Evolutionary conservation across 1,140 invertebrate genomes (phyloP).

Genomic region (Drosophila repletoides): DNA sequence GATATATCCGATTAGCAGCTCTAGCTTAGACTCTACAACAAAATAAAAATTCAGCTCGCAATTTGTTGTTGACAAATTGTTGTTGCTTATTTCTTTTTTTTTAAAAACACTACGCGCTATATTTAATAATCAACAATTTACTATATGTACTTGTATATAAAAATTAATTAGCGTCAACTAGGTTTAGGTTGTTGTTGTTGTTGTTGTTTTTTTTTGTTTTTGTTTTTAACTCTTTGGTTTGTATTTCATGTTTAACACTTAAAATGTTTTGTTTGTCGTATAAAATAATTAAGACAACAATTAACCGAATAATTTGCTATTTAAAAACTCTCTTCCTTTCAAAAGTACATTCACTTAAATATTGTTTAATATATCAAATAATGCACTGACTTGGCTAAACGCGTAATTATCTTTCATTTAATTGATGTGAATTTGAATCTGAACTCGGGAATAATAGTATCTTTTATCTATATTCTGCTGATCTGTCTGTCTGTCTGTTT

Average conservation of each 20-base stretch:
- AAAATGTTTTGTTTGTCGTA: slow-evolving; percentile 37
- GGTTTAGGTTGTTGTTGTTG: slow-evolving; percentile 27
- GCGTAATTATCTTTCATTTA: slow-evolving; percentile 24
- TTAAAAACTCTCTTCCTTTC: slow-evolving; percentile 66
- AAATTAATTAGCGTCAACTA: slow-evolving; percentile 73
- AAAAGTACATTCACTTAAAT: slow-evolving; percentile 31
- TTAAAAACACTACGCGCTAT: slow-evolving; percentile 74
- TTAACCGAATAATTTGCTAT: slow-evolving; percentile 75
- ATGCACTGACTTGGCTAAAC: slow-evolving; percentile 64
- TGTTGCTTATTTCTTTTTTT: slow-evolving; percentile 34
- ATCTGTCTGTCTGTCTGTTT: slow-evolving; percentile 15
- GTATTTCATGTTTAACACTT: slow-evolving; percentile 62
- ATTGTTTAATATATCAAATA: slow-evolving; percentile 69
- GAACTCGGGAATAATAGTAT: slow-evolving; percentile 37
- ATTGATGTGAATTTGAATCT: slow-evolving; percentile 56
- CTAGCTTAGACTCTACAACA: not conserved
- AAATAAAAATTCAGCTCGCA: slow-evolving; percentile 9
- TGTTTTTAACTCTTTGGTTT: slow-evolving; percentile 71
- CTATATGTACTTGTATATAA: slow-evolving; percentile 67
- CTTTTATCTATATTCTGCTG: slow-evolving; percentile 14
- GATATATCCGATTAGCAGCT: too few relatives aligned
- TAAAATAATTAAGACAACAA: slow-evolving; percentile 74
- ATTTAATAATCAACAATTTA: slow-evolving; percentile 78
- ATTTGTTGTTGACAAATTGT: slow-evolving; percentile 26
- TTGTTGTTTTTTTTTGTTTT: slow-evolving; percentile 9